Evolutionary conservation across 2,797 vertebrate genomes (phyloP), one percentile per base, ranked within the genome.

Genomic region (Megalops cyprinoides): DNA sequence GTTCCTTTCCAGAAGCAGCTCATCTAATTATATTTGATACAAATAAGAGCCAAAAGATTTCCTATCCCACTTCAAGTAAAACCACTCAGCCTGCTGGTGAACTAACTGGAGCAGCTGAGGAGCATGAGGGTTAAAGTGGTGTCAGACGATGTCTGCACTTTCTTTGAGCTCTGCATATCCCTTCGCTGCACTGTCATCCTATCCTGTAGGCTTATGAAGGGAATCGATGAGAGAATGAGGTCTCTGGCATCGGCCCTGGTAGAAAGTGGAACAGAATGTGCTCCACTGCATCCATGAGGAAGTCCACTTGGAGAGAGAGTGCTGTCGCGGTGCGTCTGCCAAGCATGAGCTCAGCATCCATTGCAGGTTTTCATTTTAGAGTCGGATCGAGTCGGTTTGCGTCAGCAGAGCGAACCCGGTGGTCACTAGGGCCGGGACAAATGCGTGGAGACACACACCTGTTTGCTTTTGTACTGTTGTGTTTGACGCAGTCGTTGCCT

Each of bases 281-380:
- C 51, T 84, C 31, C 39, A 60, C 55, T 53, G 9, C 73, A 39
- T 84, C 83, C 74, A 79, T 9, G 82, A 82, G 53, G 81, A 9
- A 79, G 69, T 28, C 42, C 74, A 55, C 55, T 25, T 53, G 51
- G 37, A 51, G 79, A 12, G 60, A 56, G 62, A 44, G 18, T 62
- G 53, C 51, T 15, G 10, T 69, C 46, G 78, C 48, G 4, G 51
- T 15, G 51, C 51, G 12, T 20, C 14, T 55, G 42, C 42, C 73
- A 76, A 78, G 75, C 44, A 39, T 79, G 51, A 79, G 71, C 81
- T 82, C 55, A 76, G 65, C 49, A 39, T 78, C 69, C 69, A 31
- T 82, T 76, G 49, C n/a, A n/a, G n/a, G n/a, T n/a, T n/a, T n/a
- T n/a, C n/a, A n/a, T n/a, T n/a, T n/a, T n/a, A n/a, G n/a, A n/a